Evolutionary conservation across 2,113 vertebrate species (phyloP), one percentile per base, ranked within the genome.

Genomic region (Macrotus californicus): DNA sequence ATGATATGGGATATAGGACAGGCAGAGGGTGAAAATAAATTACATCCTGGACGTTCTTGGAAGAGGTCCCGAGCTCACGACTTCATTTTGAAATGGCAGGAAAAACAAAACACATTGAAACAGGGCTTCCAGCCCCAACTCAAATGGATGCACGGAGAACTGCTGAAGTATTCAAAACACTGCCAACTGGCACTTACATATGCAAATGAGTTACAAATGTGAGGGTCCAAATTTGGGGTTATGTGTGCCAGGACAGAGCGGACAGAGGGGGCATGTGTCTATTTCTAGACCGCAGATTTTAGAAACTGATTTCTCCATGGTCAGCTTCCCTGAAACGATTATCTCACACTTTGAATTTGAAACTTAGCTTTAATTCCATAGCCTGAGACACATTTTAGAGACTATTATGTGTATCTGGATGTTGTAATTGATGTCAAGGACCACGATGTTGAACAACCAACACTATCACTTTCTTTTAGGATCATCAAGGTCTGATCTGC

Each of bases 21-120:
- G 61, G 59, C 91, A 92, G 88, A 91, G 46, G 22, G 48, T 50
- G 34, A 89, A 86, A 91, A 91, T 82, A 89, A 83, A 92, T 90
- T 81, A 76, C 75, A 95, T 97, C 94, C 93, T 87, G 89, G 91
- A 90, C 91, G 87, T 94, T 88, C 73, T 97, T 96, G 97, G 96
- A 96, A 93, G 87, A 92, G 66, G 89, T 94, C 95, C 97, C 93
- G 83, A 92, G 54, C 96, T 93, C 95, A 96, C 96, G 95, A 96
- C 96, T 98, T 96, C 93, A 52, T 95, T 96, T 92, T 34, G 95
- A 97, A 98, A 97, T 96, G 97, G 96, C 87, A 97, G 97, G 96
- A 97, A 96, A 96, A 98, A 97, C 95, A 97, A 97, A 97, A 91
- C 70, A 72, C 96, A 50, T 87, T 87, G 96, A 80, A 91, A 87